Percentiles rank a stretch among this genome's conserved stretches.
Conservation (phyloP, 2,888 invertebrate genomes). For the Andrena haemorrhoa region DNA sequence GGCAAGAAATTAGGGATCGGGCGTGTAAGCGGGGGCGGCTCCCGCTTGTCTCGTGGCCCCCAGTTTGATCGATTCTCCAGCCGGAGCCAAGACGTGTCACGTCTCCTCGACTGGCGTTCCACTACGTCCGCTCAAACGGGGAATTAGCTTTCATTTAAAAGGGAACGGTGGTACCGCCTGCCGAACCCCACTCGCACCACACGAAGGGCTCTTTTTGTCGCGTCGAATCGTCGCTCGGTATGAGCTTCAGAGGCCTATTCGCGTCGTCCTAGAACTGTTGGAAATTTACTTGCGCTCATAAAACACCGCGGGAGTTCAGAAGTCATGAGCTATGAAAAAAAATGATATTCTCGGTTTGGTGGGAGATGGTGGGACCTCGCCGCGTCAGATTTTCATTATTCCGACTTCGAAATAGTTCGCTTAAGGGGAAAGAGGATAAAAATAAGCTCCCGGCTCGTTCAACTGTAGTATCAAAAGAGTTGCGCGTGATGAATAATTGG, state of each 20-base stretch:
- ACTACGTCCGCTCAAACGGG: conserved; percentile 32
- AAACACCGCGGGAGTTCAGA: conserved; percentile 9
- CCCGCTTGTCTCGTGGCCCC: conserved; percentile 43
- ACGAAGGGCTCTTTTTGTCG: neutral
- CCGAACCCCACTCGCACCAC: neutral
- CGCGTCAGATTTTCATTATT: neutral
- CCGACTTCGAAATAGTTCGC: neutral
- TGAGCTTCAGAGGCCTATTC: neutral
- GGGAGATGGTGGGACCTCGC: neutral
- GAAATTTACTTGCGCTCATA: conserved; percentile 18
- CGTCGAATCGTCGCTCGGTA: neutral
- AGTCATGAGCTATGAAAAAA: conserved; percentile 16
- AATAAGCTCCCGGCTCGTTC: too few relatives aligned
- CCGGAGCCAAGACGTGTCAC: conserved; percentile 51
- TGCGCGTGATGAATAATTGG: too few relatives aligned
- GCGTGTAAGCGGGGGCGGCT: conserved; percentile 45
- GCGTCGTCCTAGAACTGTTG: neutral
- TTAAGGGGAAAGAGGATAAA: neutral
- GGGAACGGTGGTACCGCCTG: conserved; percentile 20
- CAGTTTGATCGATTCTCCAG: conserved; percentile 72
- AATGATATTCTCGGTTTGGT: neutral
- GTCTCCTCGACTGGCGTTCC: conserved; percentile 17
- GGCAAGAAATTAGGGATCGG: conserved; percentile 62
- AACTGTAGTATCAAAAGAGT: too few relatives aligned
- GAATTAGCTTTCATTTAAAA: conserved; percentile 55